A percentile compares a stretch with the other conserved stretches of the same genome.
Evolutionary conservation across 2,797 vertebrate genomes (phyloP).

Genomic region (Petrocephalus sullivani): DNA sequence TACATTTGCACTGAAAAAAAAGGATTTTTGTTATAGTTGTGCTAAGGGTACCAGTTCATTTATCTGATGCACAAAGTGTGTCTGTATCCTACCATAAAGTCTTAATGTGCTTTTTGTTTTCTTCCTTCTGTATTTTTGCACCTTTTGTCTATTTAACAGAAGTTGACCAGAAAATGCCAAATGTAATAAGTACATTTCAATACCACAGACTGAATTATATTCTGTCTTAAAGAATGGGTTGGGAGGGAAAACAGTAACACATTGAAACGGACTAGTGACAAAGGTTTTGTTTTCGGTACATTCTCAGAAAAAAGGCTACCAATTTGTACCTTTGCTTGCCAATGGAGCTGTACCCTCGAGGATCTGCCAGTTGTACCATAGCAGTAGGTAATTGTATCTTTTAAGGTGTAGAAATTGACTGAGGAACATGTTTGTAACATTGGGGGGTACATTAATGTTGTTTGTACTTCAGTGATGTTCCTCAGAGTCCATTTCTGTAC

Average conservation of each 20-base stretch:
- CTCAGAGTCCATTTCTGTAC: too few relatives aligned
- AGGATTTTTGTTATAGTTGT: not conserved
- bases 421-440: too few relatives aligned
- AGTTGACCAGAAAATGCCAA: constrained; percentile 29
- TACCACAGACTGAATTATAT: constrained; percentile 10
- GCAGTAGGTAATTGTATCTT: too few relatives aligned
- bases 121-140: constrained; percentile 19
- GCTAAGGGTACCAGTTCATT: constrained; percentile 20
- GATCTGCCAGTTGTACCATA: too few relatives aligned
- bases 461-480: too few relatives aligned
- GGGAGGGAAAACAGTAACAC: not conserved
- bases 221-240: constrained; percentile 20
- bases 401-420: too few relatives aligned
- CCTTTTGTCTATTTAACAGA: constrained; percentile 26
- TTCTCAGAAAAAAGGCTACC: too few relatives aligned
- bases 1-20: not conserved
- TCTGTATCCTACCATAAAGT: constrained; percentile 4
- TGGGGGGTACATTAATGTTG: too few relatives aligned
- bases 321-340: too few relatives aligned
- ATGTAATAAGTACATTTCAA: constrained; percentile 26
- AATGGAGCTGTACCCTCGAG: too few relatives aligned
- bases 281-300: not conserved
- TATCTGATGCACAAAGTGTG: not conserved
- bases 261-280: not conserved
- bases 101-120: constrained; percentile 15